Evolutionary conservation across 2,113 vertebrate species (phyloP).

Genomic region (Tiliqua scincoides): DNA sequence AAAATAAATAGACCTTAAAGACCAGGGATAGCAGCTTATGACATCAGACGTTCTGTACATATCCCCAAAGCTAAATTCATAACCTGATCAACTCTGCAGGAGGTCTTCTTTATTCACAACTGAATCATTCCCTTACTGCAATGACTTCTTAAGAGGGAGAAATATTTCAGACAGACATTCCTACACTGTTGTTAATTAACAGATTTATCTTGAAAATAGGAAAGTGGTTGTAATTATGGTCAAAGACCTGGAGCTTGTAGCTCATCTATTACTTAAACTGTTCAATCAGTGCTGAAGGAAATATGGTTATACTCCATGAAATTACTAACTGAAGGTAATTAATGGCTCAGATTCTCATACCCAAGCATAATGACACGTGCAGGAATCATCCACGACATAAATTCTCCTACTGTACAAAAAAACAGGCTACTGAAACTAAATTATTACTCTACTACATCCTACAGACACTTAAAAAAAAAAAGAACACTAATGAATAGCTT

Average conservation of each 20-base stretch:
- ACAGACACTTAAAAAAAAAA: slow-evolving; percentile 23
- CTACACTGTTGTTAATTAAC: slow-evolving; percentile 61
- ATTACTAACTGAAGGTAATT: slow-evolving; percentile 68
- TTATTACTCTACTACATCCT: slow-evolving; percentile 26
- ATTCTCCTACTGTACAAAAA: slow-evolving; percentile 37
- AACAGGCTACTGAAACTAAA: slow-evolving; percentile 44
- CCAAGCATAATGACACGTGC: slow-evolving; percentile 49
- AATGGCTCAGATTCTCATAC: slow-evolving; percentile 57
- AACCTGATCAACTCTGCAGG: slow-evolving; percentile 29
- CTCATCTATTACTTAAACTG: slow-evolving; percentile 60
- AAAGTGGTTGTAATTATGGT: slow-evolving; percentile 52
- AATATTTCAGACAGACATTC: slow-evolving; percentile 41
- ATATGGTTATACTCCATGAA: slow-evolving; percentile 63
- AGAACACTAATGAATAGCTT: slow-evolving; percentile 21
- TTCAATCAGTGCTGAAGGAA: slow-evolving; percentile 62
- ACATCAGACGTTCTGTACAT: slow-evolving; percentile 16
- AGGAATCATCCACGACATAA: slow-evolving; percentile 52
- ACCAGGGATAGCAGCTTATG: background rate
- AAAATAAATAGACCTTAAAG: slow-evolving; percentile 17
- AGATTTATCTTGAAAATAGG: slow-evolving; percentile 66
- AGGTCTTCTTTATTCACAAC: background rate
- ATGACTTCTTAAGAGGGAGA: slow-evolving; percentile 42
- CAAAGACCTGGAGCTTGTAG: slow-evolving; percentile 49
- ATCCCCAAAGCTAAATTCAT: slow-evolving; percentile 31
- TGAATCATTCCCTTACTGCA: slow-evolving; percentile 43